Conservation (phyloP, 2,797 vertebrate genomes). For the Sebastes oblongus region DNA sequence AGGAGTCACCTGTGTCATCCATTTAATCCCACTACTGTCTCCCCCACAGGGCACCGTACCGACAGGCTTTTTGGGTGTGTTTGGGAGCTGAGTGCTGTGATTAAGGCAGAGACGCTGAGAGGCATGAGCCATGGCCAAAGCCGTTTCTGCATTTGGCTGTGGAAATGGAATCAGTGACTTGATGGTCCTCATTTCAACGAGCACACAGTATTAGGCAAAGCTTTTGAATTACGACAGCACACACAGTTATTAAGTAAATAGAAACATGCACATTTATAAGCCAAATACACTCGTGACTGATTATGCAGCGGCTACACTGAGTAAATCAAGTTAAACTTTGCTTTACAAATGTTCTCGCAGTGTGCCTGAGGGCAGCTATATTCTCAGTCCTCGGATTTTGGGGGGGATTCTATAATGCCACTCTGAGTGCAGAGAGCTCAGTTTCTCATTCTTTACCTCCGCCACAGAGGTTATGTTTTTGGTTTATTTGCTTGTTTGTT, state of each 20-base stretch:
- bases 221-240: conserved; percentile 19
- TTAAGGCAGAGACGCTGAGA: conserved; percentile 33
- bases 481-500: not conserved
- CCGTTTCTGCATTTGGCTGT: conserved; percentile 31
- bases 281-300: conserved; percentile 4
- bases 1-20: conserved; percentile 36
- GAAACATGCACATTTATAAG: conserved; percentile 21
- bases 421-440: not conserved
- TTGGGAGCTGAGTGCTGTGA: conserved; percentile 13
- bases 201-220: conserved; percentile 2
- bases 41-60: not conserved
- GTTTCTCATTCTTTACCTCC: not conserved
- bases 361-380: not conserved
- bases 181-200: conserved; percentile 32
- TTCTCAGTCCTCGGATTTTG: not conserved
- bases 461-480: not conserved
- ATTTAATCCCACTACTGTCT: conserved; percentile 15
- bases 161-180: conserved; percentile 22
- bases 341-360: not conserved
- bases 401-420: not conserved
- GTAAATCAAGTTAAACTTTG: conserved; percentile 9
- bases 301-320: not conserved
- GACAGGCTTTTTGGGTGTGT: conserved; percentile 20
- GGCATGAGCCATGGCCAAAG: conserved; percentile 28
- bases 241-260: conserved; percentile 33